phyloP scores from a whole-genome alignment of 1,140 invertebrate genomes.

The Ridgeia piscesae region DNA sequence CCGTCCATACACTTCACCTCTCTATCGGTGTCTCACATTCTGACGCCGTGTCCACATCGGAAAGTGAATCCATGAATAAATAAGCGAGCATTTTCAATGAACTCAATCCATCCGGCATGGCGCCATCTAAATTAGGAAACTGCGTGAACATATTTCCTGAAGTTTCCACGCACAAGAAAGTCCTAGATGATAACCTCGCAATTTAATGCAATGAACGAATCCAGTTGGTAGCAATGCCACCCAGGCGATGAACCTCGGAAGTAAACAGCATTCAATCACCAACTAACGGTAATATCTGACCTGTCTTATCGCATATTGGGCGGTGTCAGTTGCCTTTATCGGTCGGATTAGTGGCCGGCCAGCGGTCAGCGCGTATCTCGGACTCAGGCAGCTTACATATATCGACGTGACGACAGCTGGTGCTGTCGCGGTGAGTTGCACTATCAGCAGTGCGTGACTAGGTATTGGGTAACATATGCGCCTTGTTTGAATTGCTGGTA shows the following conservation, averaged over 20 bases:
- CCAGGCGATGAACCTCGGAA: background rate
- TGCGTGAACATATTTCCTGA: background rate
- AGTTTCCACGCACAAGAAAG: background rate
- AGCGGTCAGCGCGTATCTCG: background rate
- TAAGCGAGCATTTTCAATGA: background rate
- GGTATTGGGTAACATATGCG: background rate
- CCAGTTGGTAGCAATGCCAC: background rate
- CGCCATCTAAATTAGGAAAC: background rate
- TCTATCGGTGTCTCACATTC: background rate
- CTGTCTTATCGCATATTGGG: background rate
- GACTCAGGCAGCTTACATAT: background rate
- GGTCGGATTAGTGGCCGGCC: background rate
- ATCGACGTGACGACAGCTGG: background rate
- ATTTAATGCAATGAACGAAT: background rate
- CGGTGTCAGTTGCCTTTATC: background rate
- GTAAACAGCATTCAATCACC: background rate
- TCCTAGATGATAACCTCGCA: background rate
- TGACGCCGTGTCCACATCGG: background rate
- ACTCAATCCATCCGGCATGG: background rate
- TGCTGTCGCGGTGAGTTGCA: background rate
- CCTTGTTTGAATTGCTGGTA: background rate
- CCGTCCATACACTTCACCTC: no score
- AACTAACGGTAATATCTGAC: background rate
- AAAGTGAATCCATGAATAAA: background rate
- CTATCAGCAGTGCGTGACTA: background rate